These are phyloP conservation scores for Ephialtes manifestator DNA, from an alignment of 2,888 invertebrate species.

Conservation along the genomic window DNA sequence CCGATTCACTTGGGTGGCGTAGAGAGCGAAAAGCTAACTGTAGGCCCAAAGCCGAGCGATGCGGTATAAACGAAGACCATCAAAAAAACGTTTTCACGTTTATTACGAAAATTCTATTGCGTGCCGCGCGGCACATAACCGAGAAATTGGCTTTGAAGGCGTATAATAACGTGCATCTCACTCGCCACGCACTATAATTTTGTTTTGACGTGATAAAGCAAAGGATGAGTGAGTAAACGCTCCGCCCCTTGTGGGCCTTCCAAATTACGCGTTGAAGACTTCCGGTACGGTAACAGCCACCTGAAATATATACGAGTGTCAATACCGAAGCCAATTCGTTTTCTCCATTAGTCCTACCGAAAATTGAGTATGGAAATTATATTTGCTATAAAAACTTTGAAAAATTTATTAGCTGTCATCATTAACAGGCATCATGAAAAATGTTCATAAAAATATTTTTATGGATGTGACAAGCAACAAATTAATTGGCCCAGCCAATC, in stretches of 20 bases:
- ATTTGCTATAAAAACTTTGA: too few species aligned
- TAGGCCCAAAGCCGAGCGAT: not conserved
- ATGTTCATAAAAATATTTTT: too few species aligned
- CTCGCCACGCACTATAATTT: conserved; percentile 20
- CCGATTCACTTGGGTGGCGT: conserved; percentile 30
- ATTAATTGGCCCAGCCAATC: too few species aligned
- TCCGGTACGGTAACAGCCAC: not conserved
- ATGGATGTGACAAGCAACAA: too few species aligned
- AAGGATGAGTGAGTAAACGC: conserved; percentile 7
- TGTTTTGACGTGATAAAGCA: conserved; percentile 43
- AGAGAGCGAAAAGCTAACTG: conserved; percentile 30
- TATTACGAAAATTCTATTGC: conserved; percentile 60
- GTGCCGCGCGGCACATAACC: not conserved
- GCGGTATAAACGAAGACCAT: not conserved
- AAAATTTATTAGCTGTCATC: too few species aligned
- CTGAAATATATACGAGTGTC: not conserved
- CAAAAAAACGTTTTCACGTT: conserved; percentile 60
- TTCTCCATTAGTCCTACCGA: not conserved
- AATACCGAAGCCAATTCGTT: not conserved
- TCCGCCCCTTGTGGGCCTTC: not conserved
- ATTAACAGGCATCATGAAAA: too few species aligned
- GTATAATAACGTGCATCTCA: conserved; percentile 40
- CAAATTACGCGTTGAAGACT: conserved; percentile 14
- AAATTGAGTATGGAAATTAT: conserved; percentile 5
- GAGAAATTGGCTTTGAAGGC: conserved; percentile 35